A percentile compares a stretch with the other conserved stretches of the same genome.
Evolutionary conservation across 2,888 invertebrate genomes (phyloP).

Genomic region (Dioctria rufipes): DNA sequence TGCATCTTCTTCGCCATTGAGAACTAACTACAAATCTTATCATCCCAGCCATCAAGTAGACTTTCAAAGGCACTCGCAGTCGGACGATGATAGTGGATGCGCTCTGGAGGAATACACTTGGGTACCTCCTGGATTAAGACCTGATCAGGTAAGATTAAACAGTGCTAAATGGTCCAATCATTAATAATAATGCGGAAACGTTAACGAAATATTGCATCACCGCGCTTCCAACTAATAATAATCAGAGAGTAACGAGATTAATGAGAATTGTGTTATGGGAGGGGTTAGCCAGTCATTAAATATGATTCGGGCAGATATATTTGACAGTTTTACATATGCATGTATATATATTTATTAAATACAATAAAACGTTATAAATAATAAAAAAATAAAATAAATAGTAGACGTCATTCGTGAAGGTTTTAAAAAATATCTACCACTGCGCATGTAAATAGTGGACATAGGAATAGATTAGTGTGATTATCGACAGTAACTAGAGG

Average conservation of each 20-base stretch:
- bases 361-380: too few relatives aligned
- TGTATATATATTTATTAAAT: too few relatives aligned
- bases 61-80: conserved; percentile 89
- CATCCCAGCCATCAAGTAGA: conserved; percentile 72
- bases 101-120: conserved; percentile 98
- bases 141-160: conserved; percentile 87
- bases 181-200: conserved; percentile 44
- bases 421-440: too few relatives aligned
- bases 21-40: conserved; percentile 67
- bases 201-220: conserved; percentile 18
- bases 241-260: background rate
- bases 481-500: too few relatives aligned
- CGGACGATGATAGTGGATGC: conserved; percentile 98
- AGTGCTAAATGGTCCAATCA: conserved; percentile 19
- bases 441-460: too few relatives aligned
- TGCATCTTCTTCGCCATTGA: conserved; percentile 66
- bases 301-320: background rate
- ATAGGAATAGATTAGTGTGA: too few relatives aligned
- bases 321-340: too few relatives aligned
- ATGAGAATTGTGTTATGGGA: background rate
- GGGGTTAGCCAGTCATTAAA: background rate
- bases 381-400: too few relatives aligned
- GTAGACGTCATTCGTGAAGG: too few relatives aligned
- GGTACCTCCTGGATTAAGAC: conserved; percentile 96
- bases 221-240: background rate